Base-by-base conservation (phyloP, 2,888 invertebrate species). In the Acanthosoma haemorrhoidale region DNA sequence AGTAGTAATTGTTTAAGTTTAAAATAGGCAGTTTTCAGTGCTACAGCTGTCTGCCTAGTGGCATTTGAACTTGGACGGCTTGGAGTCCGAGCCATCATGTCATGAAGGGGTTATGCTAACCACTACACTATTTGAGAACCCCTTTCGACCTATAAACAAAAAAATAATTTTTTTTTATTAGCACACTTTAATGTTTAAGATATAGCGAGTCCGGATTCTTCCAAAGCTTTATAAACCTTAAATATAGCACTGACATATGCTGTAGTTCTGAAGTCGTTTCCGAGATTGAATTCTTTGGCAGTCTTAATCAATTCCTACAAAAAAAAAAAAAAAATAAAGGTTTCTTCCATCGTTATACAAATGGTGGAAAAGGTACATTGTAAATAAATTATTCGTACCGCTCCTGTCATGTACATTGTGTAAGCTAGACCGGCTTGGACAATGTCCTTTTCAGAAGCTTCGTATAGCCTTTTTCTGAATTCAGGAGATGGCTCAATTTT, bases 371-470 rank as follows among this genome's bases (percentile, higher is more conserved):
- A n/a, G n/a, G 16, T 41, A 41, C 18, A 15, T 21, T 43, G 11
- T 21, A 21, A 25, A 4, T 18, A 16, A 51, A n/a, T 4, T 51
- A 13, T 0, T 5, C 36, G 38, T 77, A 84, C 87, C 76, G 81
- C 79, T 71, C 87, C 87, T 16, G 91, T 88, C 74, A 89, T 85
- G 76, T 86, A 86, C 91, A 94, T 92, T 71, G 91, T 90, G 80
- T 88, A 90, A 77, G 90, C 91, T 68, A 93, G 83, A 66, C 93
- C 92, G 41, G 91, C 91, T 80, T 90, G 89, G 29, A 93, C 92
- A 76, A 93, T 91, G 78, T 91, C 91, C 78, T 88, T 88, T 81
- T 93, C 93, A 71, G 87, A 88, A 71, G 93, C 92, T 77, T 91
- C 91, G 38, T 85, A 83, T 78, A 87, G 86, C 80, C 91, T 86